These are phyloP conservation scores for Adelognathus sp. DNA, from an alignment of 2,888 invertebrate species.

Conservation along the genomic window DNA sequence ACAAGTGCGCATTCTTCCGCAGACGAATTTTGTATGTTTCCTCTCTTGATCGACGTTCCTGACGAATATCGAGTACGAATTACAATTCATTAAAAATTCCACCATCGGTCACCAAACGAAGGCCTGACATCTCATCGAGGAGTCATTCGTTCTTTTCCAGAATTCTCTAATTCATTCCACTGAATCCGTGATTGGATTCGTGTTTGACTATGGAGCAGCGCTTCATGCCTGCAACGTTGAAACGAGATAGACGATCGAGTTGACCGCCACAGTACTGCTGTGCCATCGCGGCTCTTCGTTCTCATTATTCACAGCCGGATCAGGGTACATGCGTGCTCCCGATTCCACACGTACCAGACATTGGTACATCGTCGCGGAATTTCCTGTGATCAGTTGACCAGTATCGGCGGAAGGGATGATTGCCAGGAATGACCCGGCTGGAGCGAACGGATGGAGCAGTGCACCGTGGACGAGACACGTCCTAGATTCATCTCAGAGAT, in stretches of 20 bases:
- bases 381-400: constrained; percentile 38
- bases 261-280: constrained; percentile 3
- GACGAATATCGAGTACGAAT: not conserved
- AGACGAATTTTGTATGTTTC: too few species aligned
- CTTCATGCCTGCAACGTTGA: constrained; percentile 24
- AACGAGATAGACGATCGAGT: constrained; percentile 11
- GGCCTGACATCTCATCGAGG: not conserved
- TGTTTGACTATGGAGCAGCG: constrained; percentile 12
- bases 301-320: constrained; percentile 46
- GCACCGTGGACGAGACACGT: constrained; percentile 36
- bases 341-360: constrained; percentile 35
- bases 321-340: constrained; percentile 28
- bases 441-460: constrained; percentile 20
- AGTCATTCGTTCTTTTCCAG: too few species aligned
- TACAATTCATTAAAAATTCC: not conserved
- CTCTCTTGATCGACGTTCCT: not conserved
- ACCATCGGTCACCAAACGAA: not conserved
- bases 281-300: constrained; percentile 31
- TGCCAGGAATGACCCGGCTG: constrained; percentile 22
- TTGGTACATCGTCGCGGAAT: constrained; percentile 42
- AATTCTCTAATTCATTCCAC: not conserved
- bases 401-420: constrained; percentile 13
- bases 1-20: too few species aligned
- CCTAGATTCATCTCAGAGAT: constrained; percentile 56
- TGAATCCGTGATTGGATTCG: not conserved